phyloP scores from a whole-genome alignment of 2,888 invertebrate species.

The Leptopterna dolabrata region DNA sequence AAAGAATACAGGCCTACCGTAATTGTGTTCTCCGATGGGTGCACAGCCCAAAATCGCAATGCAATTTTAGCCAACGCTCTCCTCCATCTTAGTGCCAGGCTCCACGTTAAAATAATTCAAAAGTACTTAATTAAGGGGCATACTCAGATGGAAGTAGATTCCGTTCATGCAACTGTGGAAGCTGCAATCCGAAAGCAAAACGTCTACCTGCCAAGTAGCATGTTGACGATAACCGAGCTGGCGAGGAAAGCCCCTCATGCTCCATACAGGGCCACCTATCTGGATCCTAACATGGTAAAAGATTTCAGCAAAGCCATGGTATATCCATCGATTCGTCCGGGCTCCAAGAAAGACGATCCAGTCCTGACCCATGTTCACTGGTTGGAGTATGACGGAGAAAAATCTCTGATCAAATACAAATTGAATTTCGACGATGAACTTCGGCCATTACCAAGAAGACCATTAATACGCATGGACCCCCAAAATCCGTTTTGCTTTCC shows the following conservation, averaged over 20 bases:
- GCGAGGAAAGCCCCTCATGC: conserved; percentile 11
- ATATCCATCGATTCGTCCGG: conserved; percentile 57
- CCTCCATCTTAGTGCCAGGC: conserved; percentile 22
- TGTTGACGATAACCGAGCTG: conserved; percentile 19
- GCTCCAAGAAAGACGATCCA: conserved; percentile 50
- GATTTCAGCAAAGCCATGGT: conserved; percentile 49
- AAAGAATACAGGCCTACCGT: neutral
- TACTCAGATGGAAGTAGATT: conserved; percentile 49
- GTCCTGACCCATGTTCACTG: conserved; percentile 47
- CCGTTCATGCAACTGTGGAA: conserved; percentile 28
- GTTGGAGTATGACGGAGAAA: conserved; percentile 39
- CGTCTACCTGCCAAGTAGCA: conserved; percentile 16
- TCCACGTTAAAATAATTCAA: conserved; percentile 22
- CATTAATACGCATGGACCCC: neutral
- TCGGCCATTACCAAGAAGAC: conserved; percentile 42
- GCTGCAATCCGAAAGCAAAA: neutral
- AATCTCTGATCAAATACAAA: conserved; percentile 41
- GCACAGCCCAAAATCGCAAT: conserved; percentile 47
- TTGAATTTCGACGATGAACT: conserved; percentile 49
- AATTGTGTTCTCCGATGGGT: conserved; percentile 35
- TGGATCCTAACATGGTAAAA: conserved; percentile 26
- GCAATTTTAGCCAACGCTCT: conserved; percentile 27
- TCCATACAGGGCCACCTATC: neutral
- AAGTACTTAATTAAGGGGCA: conserved; percentile 48
- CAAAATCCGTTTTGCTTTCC: neutral